phyloP scores from a whole-genome alignment of 2,113 vertebrate species.

The Atrichornis clamosus region DNA sequence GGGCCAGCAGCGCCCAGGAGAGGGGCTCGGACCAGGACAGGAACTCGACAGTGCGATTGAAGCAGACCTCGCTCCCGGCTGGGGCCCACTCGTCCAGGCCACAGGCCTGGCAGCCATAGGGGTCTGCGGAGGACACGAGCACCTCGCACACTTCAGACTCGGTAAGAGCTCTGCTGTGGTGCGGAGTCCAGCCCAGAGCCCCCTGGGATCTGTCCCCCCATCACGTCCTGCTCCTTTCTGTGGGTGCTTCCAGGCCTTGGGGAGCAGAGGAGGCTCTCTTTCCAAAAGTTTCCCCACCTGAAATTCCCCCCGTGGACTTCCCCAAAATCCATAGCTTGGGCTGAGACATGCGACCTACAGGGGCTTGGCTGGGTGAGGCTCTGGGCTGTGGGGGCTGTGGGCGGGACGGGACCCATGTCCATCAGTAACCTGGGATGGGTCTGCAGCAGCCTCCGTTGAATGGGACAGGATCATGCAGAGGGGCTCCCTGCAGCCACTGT shows the following conservation, averaged over 20 bases:
- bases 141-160: accelerated
- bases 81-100: slow-evolving; percentile 75
- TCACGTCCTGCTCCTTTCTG: accelerated
- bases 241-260: accelerated
- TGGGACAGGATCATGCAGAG: accelerated
- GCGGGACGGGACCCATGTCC: not conserved
- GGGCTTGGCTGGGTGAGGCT: accelerated
- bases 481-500: accelerated
- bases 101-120: slow-evolving; percentile 74
- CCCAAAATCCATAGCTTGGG: not conserved
- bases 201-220: not conserved
- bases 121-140: slow-evolving; percentile 39
- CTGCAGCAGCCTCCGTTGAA: not conserved
- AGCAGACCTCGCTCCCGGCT: slow-evolving; percentile 71
- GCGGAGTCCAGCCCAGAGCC: accelerated
- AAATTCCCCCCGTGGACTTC: accelerated
- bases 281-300: not conserved
- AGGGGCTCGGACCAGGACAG: slow-evolving; percentile 64
- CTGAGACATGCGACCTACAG: accelerated
- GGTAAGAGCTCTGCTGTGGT: not conserved
- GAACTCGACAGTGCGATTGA: slow-evolving; percentile 65
- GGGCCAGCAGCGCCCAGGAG: slow-evolving; percentile 64
- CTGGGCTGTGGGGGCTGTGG: accelerated
- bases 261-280: not conserved
- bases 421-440: not conserved